Evolutionary conservation across 2,113 vertebrate species (phyloP), one percentile per base, ranked within the genome.

Genomic region (Pantherophis guttatus): DNA sequence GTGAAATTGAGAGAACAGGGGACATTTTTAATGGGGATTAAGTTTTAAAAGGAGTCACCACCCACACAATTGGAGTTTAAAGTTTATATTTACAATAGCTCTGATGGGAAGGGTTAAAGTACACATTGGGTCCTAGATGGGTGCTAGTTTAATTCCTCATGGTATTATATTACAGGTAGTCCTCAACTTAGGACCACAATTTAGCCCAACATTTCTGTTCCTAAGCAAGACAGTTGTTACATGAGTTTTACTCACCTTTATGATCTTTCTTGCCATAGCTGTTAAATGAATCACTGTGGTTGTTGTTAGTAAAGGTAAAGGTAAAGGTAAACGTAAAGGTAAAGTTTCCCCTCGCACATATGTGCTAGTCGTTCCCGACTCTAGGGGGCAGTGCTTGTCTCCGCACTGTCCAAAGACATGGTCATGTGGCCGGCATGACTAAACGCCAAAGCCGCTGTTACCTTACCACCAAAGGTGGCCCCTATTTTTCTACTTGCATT

Each of bases 1-100:
- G 95, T 94, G 4, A 24, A 26, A 85, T 96, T 91, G 48, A 92
- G 94, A 95, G 92, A 90, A 94, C 90, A 11, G 58, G 17, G 11
- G 70, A 89, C 26, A 48, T 89, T 17, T 19, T 21, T 3, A 9
- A 44, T 8, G 5, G 15, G 13, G 33, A 19, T 81, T 81, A 81
- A n/a, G n/a, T 75, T 75, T 33, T 75, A 75, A 75, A 81, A 81
- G 75, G 75, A 81, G 33, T 10, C 75, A 81, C 33, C 17, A 8
- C 15, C 3, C 70, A 44, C 19, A 23, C 44, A 44, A 87, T 59
- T 85, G 70, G 54, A 86, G 29, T 26, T 50, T 13, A 17, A 92
- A 17, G 13, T n/a, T 88, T 26, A n/a, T 92, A 2, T n/a, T 12
- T 7, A 88, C 21, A 29, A 12, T 19, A 57, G 24, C 15, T 44